phyloP scores from a whole-genome alignment of 2,888 invertebrate genomes.

The Brenthis daphne region DNA sequence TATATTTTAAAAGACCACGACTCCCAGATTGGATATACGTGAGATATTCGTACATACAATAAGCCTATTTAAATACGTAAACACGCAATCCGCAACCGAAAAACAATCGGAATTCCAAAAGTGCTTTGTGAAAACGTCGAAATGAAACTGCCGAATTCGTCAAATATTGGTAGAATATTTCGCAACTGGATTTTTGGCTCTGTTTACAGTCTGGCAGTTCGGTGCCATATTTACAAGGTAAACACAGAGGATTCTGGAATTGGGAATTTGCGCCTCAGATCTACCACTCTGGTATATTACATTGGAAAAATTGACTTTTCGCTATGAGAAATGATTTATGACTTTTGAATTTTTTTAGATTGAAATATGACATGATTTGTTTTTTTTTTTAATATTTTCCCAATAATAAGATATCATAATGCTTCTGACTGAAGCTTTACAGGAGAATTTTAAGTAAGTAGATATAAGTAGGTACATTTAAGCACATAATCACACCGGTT shows the following conservation, averaged over 20 bases:
- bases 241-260: constrained; percentile 60
- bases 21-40: background rate
- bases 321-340: background rate
- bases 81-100: constrained; percentile 20
- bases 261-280: constrained; percentile 46
- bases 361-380: too few species aligned
- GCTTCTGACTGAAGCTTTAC: too few species aligned
- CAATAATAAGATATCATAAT: too few species aligned
- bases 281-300: constrained; percentile 36
- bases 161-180: constrained; percentile 57
- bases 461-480: background rate
- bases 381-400: too few species aligned
- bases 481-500: background rate
- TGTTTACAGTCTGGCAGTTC: constrained; percentile 64
- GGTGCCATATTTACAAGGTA: constrained; percentile 62
- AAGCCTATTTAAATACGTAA: constrained; percentile 13
- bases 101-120: constrained; percentile 35
- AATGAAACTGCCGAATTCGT: constrained; percentile 44
- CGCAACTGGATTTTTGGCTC: constrained; percentile 51
- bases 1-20: background rate
- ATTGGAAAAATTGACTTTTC: constrained; percentile 23
- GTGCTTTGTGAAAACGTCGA: constrained; percentile 38
- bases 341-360: background rate
- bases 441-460: too few species aligned
- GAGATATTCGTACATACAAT: constrained; percentile 1